Percentiles rank a stretch among this genome's conserved stretches.
Evolutionary conservation across 2,888 invertebrate species (phyloP).

Genomic region (Unio pictorum): DNA sequence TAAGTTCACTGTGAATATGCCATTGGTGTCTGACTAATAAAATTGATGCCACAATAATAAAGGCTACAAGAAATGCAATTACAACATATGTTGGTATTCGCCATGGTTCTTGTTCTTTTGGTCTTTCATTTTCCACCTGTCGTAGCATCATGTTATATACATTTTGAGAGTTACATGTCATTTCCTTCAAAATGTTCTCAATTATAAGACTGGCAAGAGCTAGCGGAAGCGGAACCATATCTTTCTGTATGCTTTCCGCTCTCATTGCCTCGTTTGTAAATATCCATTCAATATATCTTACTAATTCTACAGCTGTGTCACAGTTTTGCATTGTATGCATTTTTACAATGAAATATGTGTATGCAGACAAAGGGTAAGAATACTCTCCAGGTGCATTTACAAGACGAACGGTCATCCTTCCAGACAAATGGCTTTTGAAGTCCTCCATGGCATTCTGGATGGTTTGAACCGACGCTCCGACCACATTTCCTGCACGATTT

Average conservation of each 20-base stretch:
- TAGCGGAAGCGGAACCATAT: slow-evolving; percentile 51
- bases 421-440: slow-evolving; percentile 11
- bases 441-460: slow-evolving; percentile 53
- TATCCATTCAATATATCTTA: slow-evolving; percentile 63
- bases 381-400: slow-evolving; percentile 28
- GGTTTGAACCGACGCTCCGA: slow-evolving; percentile 26
- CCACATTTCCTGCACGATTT: slow-evolving; percentile 44
- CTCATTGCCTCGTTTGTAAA: slow-evolving; percentile 28
- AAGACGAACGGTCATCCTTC: slow-evolving; percentile 21
- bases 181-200: slow-evolving; percentile 37
- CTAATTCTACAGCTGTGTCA: slow-evolving; percentile 53
- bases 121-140: slow-evolving; percentile 39
- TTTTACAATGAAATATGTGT: slow-evolving; percentile 60
- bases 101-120: slow-evolving; percentile 41
- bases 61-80: slow-evolving; percentile 31
- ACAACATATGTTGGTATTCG: slow-evolving; percentile 33
- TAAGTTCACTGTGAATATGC: slow-evolving; percentile 44
- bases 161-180: slow-evolving; percentile 49
- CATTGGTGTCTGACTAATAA: slow-evolving; percentile 46
- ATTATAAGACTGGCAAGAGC: slow-evolving; percentile 28
- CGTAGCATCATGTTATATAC: slow-evolving; percentile 42
- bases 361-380: slow-evolving; percentile 62
- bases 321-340: slow-evolving; percentile 45
- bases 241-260: slow-evolving; percentile 20
- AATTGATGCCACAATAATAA: slow-evolving; percentile 22